phyloP scores from a whole-genome alignment of 2,113 vertebrate species.

The Balaeniceps rex region DNA sequence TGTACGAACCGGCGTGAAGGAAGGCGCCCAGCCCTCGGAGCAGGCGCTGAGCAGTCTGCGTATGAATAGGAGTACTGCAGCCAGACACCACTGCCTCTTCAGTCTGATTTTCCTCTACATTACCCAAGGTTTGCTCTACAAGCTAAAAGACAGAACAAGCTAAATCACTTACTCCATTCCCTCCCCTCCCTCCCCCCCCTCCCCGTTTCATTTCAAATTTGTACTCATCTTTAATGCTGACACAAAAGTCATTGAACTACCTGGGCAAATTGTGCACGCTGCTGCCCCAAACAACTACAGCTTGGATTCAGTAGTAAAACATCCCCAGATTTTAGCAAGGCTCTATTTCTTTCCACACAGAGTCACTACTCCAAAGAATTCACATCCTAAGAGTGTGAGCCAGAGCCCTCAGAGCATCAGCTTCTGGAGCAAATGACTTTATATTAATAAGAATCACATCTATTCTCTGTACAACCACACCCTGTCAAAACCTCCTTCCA shows the following conservation, averaged over 20 bases:
- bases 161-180: not conserved
- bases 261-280: rapidly evolving
- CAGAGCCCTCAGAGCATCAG: not conserved
- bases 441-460: not conserved
- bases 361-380: not conserved
- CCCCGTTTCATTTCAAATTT: not conserved
- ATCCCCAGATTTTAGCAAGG: not conserved
- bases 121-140: not conserved
- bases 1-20: not conserved
- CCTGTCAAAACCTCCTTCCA: not conserved
- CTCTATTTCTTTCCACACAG: not conserved
- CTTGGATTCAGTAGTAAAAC: not conserved
- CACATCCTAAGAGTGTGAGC: not conserved
- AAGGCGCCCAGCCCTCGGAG: rapidly evolving
- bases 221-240: not conserved
- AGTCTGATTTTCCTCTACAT: not conserved
- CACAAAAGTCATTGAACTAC: not conserved
- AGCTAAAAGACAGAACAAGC: not conserved
- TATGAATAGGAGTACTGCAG: not conserved
- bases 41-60: not conserved
- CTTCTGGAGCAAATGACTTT: not conserved
- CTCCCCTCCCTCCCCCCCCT: too few species aligned
- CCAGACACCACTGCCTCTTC: not conserved
- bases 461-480: not conserved
- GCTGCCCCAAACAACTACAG: not conserved